Percentiles rank a stretch among this genome's conserved stretches.
Conservation (phyloP, 2,888 invertebrate genomes). For the Oxyteleia sp. region DNA sequence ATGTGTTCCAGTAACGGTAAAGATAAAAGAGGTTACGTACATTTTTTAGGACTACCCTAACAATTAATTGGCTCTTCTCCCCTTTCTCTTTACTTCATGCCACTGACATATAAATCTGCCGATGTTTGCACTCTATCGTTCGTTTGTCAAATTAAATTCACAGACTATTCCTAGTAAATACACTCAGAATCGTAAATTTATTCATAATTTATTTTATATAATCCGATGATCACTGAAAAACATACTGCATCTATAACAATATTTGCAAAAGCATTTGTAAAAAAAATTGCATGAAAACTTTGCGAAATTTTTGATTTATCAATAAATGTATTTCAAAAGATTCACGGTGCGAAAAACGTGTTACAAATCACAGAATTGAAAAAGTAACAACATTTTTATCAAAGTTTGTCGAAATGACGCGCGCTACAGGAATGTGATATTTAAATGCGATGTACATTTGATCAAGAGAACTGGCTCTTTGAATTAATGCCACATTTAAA, state of each 20-base stretch:
- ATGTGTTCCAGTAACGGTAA: background rate
- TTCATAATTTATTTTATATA: slow-evolving; percentile 2
- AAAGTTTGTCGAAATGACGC: slow-evolving; percentile 1
- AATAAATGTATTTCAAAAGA: background rate
- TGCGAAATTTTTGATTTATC: background rate
- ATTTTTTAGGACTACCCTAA: slow-evolving; percentile 75
- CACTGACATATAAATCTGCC: slow-evolving; percentile 80
- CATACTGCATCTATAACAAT: no score
- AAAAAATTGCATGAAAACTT: background rate
- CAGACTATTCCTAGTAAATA: slow-evolving; percentile 18
- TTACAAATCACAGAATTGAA: background rate
- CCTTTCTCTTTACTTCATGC: slow-evolving; percentile 39
- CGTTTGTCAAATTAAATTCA: slow-evolving; percentile 51
- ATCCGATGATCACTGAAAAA: no score
- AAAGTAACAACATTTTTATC: slow-evolving; percentile 10
- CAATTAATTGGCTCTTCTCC: slow-evolving; percentile 79
- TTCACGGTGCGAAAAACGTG: background rate
- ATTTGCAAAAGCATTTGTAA: no score
- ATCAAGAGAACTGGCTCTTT: background rate
- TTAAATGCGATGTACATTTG: slow-evolving; percentile 25
- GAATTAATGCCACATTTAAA: slow-evolving; percentile 30
- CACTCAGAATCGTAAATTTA: background rate
- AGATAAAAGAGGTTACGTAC: slow-evolving; percentile 49
- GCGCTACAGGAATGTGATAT: slow-evolving; percentile 6
- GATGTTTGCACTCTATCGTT: slow-evolving; percentile 76